Conservation (phyloP, 2,113 vertebrate genomes). For the Clarias macrocephalus region DNA sequence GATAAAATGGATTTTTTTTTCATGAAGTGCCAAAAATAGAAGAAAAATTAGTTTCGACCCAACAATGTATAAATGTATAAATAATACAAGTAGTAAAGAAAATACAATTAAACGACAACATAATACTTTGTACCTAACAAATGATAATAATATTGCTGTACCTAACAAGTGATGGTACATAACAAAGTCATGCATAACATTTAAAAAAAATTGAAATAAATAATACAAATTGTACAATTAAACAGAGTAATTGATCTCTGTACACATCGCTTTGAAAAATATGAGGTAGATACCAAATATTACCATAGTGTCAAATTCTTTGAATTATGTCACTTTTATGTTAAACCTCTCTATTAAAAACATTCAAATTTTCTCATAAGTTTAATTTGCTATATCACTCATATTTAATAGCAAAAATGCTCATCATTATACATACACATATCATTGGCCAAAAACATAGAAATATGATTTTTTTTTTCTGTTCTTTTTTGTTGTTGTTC, state of each 20-base stretch:
- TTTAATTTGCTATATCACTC: background rate
- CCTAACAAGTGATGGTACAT: slow-evolving; percentile 20
- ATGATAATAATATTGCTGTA: background rate
- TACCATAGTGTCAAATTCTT: slow-evolving; percentile 1
- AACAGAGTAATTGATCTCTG: slow-evolving; percentile 19
- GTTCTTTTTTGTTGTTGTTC: background rate
- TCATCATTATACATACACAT: slow-evolving; percentile 10
- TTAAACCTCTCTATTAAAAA: background rate
- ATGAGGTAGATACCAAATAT: slow-evolving; percentile 48
- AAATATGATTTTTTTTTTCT: background rate
- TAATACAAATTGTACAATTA: slow-evolving; percentile 1
- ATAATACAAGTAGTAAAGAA: slow-evolving; percentile 40
- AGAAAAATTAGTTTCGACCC: background rate
- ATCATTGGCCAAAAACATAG: background rate
- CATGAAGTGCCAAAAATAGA: slow-evolving; percentile 5
- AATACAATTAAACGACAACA: slow-evolving; percentile 15
- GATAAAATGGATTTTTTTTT: slow-evolving; percentile 27
- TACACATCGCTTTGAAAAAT: slow-evolving; percentile 18
- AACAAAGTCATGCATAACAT: slow-evolving; percentile 50
- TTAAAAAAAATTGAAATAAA: slow-evolving; percentile 41
- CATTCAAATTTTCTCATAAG: background rate
- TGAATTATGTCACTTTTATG: background rate
- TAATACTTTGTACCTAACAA: slow-evolving; percentile 13
- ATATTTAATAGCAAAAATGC: background rate
- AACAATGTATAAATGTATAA: slow-evolving; percentile 24